These are phyloP conservation scores for Salminus brasiliensis DNA, from an alignment of 2,113 vertebrate genomes.

Conservation along the genomic window DNA sequence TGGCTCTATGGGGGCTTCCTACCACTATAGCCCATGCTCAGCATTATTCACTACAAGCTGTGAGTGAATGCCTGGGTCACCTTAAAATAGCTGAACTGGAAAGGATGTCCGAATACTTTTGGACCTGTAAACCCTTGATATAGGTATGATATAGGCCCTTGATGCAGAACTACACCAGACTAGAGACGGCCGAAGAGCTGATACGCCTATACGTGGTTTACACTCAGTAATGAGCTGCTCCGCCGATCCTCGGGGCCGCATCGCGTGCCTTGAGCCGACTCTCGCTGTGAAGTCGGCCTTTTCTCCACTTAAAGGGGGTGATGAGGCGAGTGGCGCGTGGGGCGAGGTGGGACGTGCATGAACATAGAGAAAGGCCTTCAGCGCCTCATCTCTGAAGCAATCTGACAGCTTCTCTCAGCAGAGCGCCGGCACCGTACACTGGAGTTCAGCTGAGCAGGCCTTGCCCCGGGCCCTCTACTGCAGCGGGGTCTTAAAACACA, in stretches of 20 bases:
- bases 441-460: slow-evolving; percentile 17
- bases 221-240: slow-evolving; percentile 12
- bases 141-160: no score
- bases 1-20: no score
- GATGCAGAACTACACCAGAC: neutral
- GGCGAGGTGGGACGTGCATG: slow-evolving; percentile 33
- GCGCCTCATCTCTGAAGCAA: slow-evolving; percentile 35
- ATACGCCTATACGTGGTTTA: no score
- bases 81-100: no score
- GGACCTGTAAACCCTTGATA: no score
- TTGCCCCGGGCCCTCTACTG: slow-evolving; percentile 17
- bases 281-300: slow-evolving; percentile 12
- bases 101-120: no score
- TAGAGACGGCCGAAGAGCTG: neutral
- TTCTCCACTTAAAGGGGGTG: slow-evolving; percentile 8
- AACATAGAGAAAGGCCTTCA: slow-evolving; percentile 59
- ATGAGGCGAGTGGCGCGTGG: neutral
- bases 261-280: neutral
- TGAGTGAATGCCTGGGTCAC: no score
- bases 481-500: slow-evolving; percentile 8
- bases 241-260: neutral
- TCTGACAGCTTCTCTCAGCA: slow-evolving; percentile 41
- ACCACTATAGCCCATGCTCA: no score
- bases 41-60: no score
- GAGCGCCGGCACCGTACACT: slow-evolving; percentile 4